phyloP scores from a whole-genome alignment of 2,888 invertebrate species.

The Hypolimnas misippus region DNA sequence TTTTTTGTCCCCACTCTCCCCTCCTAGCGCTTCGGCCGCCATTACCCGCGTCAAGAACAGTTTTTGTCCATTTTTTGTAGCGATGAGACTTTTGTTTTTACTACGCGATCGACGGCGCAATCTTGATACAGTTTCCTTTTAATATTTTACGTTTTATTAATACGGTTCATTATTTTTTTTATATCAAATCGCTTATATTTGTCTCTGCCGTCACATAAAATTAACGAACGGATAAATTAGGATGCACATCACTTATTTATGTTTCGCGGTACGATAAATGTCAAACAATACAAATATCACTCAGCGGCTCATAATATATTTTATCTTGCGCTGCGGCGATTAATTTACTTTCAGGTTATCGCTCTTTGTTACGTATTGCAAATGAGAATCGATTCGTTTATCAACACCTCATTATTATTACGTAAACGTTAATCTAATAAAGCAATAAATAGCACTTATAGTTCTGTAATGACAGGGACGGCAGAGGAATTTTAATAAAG shows the following conservation, averaged over 20 bases:
- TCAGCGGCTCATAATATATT: constrained; percentile 13
- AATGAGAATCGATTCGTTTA: constrained; percentile 17
- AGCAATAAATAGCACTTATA: constrained; percentile 52
- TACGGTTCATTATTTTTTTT: constrained; percentile 10
- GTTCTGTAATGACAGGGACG: constrained; percentile 50
- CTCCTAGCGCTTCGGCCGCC: constrained; percentile 63
- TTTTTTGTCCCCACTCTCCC: constrained; percentile 78
- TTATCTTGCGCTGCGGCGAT: constrained; percentile 3
- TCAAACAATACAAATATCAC: constrained; percentile 27
- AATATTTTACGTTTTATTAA: constrained; percentile 26
- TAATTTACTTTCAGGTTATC: constrained; percentile 13
- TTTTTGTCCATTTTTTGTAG: constrained; percentile 65
- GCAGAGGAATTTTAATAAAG: constrained; percentile 62
- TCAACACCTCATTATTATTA: constrained; percentile 26
- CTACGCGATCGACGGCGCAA: constrained; percentile 36
- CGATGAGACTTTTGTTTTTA: constrained; percentile 37
- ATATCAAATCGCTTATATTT: constrained; percentile 15
- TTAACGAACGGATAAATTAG: constrained; percentile 20
- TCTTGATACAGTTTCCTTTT: constrained; percentile 31
- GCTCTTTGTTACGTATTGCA: constrained; percentile 11
- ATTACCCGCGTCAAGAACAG: constrained; percentile 68
- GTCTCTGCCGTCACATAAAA: constrained; percentile 21
- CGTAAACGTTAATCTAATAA: constrained; percentile 41
- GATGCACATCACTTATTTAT: constrained; percentile 22
- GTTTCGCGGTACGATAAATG: constrained; percentile 20